Base-by-base conservation (phyloP, 2,888 invertebrate genomes). In the Trachelus troglodyta region DNA sequence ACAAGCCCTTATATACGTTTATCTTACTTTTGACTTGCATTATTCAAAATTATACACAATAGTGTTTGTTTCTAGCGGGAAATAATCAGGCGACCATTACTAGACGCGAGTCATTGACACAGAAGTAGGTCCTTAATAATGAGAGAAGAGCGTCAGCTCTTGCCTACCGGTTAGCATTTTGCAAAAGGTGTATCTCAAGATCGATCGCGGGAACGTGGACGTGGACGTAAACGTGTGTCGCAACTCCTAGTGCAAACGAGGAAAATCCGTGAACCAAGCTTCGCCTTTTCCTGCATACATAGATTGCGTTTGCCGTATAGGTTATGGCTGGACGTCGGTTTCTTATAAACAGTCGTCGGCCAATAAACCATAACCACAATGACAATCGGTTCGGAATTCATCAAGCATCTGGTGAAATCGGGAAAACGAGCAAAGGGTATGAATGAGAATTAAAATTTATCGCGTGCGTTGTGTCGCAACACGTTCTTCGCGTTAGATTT, bases 101-200 rank as follows among this genome's bases (percentile, higher is more conserved):
- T 71, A 9, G 71, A 71, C 71, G 34, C 71, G 71, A 71, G 71
- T 71, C 71, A 71, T 30, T 71, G 71, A 71, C 71, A 71, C 30
- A 71, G 71, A 71, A 71, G 71, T 71, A 71, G 71, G 71, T 33
- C 71, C 34, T 71, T 31, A 71, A 56, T 56, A 56, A 56, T 23
- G 56, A 56, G 56, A 23, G 23, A 56, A 56, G 56, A 56, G 23
- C 23, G 56, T 56, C 23, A 9, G 56, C 56, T 56, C 9, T 23
- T 15, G 23, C 23, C 56, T 56, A 56, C 56, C 56, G 23, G 56
- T 56, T 56, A 56, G 56, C 56, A 56, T 56, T 56, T 56, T 56
- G 56, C 56, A 56, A 23, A 56, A 56, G 56, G 56, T 56, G 56
- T 56, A 56, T 56, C 56, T 56, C 23, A 9, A 56, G 56, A 56